Base-by-base conservation (phyloP, 2,113 vertebrate genomes). In the Megaceryle torquata region DNA sequence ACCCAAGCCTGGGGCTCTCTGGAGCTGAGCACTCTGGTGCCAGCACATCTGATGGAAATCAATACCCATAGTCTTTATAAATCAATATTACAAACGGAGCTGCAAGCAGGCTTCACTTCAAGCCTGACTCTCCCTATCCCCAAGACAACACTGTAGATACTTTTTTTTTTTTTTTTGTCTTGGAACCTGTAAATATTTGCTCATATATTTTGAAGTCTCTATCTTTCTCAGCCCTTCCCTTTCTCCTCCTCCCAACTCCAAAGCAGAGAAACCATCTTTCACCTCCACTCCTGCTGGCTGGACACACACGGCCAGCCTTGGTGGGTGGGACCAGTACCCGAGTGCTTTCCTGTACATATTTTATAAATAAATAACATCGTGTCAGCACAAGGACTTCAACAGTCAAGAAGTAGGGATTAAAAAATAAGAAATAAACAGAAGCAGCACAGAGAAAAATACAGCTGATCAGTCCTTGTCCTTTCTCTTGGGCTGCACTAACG, bases 161-260 rank as follows among this genome's bases (percentile, higher is more conserved):
- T 64, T 78, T 77, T 84, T 64, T 78, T 83, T 67, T 94, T 46
- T 37, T 37, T 37, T 37, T 37, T 37, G 87, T 97, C 95, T 96
- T 93, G 93, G 87, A 96, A 63, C 92, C 74, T 97, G 96, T 96
- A 97, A 96, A 97, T 96, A 96, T 96, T 97, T 97, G 84, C 95
- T 96, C 81, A n/a, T 5, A 0, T 60, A 50, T 84, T 82, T 90
- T 91, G 95, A 97, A 91, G 71, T 92, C 92, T 96, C 69, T 93
- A 90, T 95, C 72, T 88, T 64, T 85, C 81, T 82, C 75, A 76
- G n/a, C 60, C 43, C 86, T 86, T 88, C 72, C 64, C 76, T 63
- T 93, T 56, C 72, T 91, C 59, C 65, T 86, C 43, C 39, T 89
- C 22, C 33, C 37, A 46, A 19, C n/a, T 85, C 82, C 0, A 7